Base-by-base conservation (phyloP, 2,113 vertebrate species). In the Elephas maximus region DNA sequence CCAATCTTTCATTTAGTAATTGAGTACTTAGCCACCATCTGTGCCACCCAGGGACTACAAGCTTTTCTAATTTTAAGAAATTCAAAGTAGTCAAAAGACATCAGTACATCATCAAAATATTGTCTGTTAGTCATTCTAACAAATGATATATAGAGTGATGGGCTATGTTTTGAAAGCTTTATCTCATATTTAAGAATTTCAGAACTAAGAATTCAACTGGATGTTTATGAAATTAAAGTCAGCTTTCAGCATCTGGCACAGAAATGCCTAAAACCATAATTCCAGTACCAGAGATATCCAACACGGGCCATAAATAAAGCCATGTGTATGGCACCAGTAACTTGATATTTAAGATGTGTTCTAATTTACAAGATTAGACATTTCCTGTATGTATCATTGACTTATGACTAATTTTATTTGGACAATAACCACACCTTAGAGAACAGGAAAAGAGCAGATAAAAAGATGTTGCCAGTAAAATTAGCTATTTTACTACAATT, bases 1-100 rank as follows among this genome's bases (percentile, higher is more conserved):
- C 12, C 51, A 53, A 53, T 53, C 51, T 60, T 60, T 60, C 57
- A 60, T 7, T 60, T 60, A 60, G 17, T 4, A 1, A 60, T 15
- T 4, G 57, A 60, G 57, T 60, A 12, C 57, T 60, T 60, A 60
- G 17, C 17, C 57, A 60, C 57, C 14, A 12, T 60, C 14, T 60
- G 57, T 60, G 57, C 17, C 57, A 60, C 17, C 17, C 57, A 15
- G 57, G 17, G 11, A 60, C 57, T 60, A 12, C 17, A 11, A 33
- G 83, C n/a, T 67, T 37, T 53, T 74, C 91, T 80, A 48, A 80
- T 69, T 87, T 85, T n/a, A 82, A 87, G 69, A 93, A 95, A 78
- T 28, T 1, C 79, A 57, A 96, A 91, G 6, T 37, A 60, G 2
- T 80, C 15, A 44, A 24, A 37, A 90, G 24, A 0, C 57, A 67